These are phyloP conservation scores for Trematocara zebra DNA, from an alignment of 2,113 vertebrate genomes.

Conservation along the genomic window DNA sequence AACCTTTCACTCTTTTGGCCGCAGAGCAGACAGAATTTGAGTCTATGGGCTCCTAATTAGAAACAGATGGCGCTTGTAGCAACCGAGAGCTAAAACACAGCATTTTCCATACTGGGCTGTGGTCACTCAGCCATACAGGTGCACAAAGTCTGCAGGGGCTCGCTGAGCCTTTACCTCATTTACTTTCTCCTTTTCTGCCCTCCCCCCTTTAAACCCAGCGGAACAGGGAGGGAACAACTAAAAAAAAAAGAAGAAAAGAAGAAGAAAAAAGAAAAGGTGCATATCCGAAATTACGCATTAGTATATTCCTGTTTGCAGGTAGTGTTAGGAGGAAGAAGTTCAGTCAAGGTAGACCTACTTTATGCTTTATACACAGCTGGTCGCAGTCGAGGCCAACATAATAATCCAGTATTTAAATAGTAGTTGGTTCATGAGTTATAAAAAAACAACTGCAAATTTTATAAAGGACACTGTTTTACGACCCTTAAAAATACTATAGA, in stretches of 20 bases:
- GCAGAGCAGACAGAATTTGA: slow-evolving; percentile 60
- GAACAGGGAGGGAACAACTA: not conserved
- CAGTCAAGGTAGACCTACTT: not conserved
- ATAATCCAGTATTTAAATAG: not conserved
- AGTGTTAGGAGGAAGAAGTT: not conserved
- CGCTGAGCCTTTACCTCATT: not conserved
- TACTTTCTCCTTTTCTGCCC: not conserved
- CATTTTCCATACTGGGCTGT: slow-evolving; percentile 61
- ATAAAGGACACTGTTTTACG: not conserved
- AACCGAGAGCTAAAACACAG: slow-evolving; percentile 57
- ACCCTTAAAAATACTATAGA: not conserved
- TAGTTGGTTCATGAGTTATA: not conserved
- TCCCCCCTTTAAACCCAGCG: not conserved
- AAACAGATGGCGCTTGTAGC: slow-evolving; percentile 74
- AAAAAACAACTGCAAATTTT: not conserved
- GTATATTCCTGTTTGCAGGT: not conserved
- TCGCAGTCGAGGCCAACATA: not conserved
- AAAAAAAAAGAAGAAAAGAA: not conserved
- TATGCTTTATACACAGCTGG: not conserved
- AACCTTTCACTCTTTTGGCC: slow-evolving; percentile 63
- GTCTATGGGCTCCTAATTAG: slow-evolving; percentile 67
- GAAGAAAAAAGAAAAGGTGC: not conserved
- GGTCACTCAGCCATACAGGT: slow-evolving; percentile 70
- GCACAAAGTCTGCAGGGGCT: slow-evolving; percentile 57
- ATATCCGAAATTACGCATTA: not conserved